Base-by-base conservation (phyloP, 30 jellyfish, hydroid and myxozoan genomes). In the Chironex yamaguchii region DNA sequence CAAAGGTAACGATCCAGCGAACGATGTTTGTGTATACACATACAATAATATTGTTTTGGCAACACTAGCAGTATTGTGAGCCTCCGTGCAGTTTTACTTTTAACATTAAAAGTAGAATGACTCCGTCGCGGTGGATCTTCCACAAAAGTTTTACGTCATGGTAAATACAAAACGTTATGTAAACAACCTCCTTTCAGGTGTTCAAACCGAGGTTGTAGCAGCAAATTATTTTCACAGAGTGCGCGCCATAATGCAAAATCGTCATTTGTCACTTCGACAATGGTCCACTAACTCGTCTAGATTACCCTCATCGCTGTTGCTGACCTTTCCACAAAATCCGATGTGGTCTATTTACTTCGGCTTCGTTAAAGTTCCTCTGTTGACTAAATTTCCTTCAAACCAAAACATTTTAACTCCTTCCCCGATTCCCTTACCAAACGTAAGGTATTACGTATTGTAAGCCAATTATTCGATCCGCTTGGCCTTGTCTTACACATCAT, bases 31-130 rank as follows among this genome's bases (percentile, higher is more conserved):
- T 0, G 88, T 75, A 6, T 75, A 75, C 77, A 75, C 76, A 1
- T 75, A 75, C 77, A 75, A 17, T 26, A 75, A 75, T 29, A 75
- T 75, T 26, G 77, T 75, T 53, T 75, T 28, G 88, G 88, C 77
- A 75, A 75, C 0, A 75, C 79, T 1, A 75, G 88, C 76, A 75
- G 88, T 28, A 75, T 76, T 3, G 53, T 75, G 78, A 24, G 76
- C 21, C 71, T 75, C 24, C 76, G 88, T n/a, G 63, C 88, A 50
- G 88, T 75, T 49, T 28, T 75, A 51, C 58, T 23, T 26, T 54
- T 50, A n/a, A 4, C 80, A 75, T 51, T 51, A 75, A 20, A 22
- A 75, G 53, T 75, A 28, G 25, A 24, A 30, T 50, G 24, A n/a
- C 23, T 33, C 80, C 4, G 14, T 23, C 6, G 88, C 88, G 31